Evolutionary conservation across 2,797 vertebrate species (phyloP).

Genomic region (Falco rusticolus): DNA sequence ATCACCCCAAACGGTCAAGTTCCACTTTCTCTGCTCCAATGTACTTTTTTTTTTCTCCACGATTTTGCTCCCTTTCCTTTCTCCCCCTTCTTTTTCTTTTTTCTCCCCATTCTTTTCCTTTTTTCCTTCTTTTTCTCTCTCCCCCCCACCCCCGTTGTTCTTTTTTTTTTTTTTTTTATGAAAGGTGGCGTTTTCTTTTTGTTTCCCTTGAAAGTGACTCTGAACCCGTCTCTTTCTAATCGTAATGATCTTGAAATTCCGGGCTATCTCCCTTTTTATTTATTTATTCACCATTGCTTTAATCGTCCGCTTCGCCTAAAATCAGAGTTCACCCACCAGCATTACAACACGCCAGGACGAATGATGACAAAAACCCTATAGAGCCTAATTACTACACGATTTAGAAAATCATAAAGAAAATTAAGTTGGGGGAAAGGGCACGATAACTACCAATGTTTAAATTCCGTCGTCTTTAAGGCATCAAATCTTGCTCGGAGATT

Average conservation of each 20-base stretch:
- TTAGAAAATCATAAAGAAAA: not conserved
- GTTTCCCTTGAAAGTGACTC: slow-evolving; percentile 72
- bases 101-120: fast-evolving
- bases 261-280: not conserved
- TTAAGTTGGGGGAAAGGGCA: not conserved
- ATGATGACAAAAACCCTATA: too few relatives aligned
- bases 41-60: not conserved
- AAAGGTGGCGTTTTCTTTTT: slow-evolving; percentile 16
- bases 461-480: not conserved
- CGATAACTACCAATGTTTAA: not conserved
- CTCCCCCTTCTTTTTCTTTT: fast-evolving
- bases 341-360: not conserved
- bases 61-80: not conserved
- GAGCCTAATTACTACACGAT: not conserved
- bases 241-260: slow-evolving; percentile 70
- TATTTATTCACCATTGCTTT: not conserved
- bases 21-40: not conserved
- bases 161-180: not conserved
- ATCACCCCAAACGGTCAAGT: slow-evolving; percentile 55
- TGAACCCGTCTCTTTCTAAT: slow-evolving; percentile 62
- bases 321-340: not conserved
- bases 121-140: fast-evolving
- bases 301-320: not conserved
- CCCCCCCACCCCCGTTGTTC: fast-evolving
- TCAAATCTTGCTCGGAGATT: not conserved